Conservation (phyloP, 1,140 invertebrate genomes). For the Pinna nobilis region DNA sequence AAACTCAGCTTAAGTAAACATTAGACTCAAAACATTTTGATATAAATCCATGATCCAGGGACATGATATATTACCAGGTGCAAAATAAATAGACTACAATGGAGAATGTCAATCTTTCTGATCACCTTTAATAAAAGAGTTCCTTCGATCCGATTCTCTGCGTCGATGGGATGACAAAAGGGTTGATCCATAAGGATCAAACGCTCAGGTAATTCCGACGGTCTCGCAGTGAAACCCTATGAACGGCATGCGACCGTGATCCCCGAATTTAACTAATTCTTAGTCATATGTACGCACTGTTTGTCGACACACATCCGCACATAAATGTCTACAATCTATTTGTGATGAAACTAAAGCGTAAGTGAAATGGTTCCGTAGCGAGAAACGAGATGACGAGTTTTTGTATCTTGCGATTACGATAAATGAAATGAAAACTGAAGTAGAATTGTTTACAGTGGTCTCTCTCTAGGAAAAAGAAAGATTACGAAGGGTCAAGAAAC, state of each 20-base stretch:
- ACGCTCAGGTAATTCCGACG: slow-evolving; percentile 25
- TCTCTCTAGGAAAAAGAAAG: no score
- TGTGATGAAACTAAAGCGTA: no score
- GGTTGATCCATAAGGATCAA: slow-evolving; percentile 13
- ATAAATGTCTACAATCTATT: no score
- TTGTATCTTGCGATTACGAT: no score
- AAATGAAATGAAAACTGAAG: no score
- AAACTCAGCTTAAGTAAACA: slow-evolving; percentile 18
- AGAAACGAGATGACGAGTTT: no score
- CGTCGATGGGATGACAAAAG: slow-evolving; percentile 11
- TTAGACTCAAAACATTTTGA: slow-evolving; percentile 22
- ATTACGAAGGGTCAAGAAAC: background rate
- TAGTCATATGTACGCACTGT: slow-evolving; percentile 19
- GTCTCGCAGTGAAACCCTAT: slow-evolving; percentile 7
- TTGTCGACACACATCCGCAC: no score
- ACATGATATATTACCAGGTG: slow-evolving; percentile 26
- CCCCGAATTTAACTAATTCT: slow-evolving; percentile 7
- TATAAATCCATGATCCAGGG: slow-evolving; percentile 18
- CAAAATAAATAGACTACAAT: slow-evolving; percentile 23
- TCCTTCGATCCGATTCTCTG: slow-evolving; percentile 17
- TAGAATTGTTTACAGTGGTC: no score
- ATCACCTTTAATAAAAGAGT: slow-evolving; percentile 20
- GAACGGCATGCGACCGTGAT: slow-evolving; percentile 24
- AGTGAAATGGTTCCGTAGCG: no score
- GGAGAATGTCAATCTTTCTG: slow-evolving; percentile 14